Evolutionary conservation across 2,888 invertebrate genomes (phyloP).

Genomic region (Agrochola circellaris): DNA sequence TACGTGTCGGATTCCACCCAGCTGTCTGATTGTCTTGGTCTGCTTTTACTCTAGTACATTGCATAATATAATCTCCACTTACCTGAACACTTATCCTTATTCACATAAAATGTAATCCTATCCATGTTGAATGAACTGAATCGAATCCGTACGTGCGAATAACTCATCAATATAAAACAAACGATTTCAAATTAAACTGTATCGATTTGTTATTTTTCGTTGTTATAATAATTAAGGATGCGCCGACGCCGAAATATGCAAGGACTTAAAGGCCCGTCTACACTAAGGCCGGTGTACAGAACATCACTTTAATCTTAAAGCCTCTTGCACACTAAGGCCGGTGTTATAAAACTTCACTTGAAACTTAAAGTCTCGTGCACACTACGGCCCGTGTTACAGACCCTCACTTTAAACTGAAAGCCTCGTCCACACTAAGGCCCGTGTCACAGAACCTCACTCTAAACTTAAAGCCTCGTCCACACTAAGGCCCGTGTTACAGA

Average conservation of each 20-base stretch:
- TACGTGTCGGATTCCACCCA: neutral
- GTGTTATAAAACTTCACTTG: too few relatives aligned
- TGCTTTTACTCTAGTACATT: neutral
- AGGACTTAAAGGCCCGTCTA: neutral
- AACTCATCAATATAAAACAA: neutral
- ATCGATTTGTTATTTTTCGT: neutral
- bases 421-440: too few relatives aligned
- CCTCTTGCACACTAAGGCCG: too few relatives aligned
- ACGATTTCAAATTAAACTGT: conserved; percentile 6
- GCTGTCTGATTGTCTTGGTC: neutral
- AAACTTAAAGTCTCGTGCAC: neutral
- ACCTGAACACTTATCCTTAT: conserved; percentile 74
- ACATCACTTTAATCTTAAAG: neutral
- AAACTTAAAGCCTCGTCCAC: neutral
- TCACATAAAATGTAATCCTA: conserved; percentile 71
- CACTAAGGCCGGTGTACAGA: neutral
- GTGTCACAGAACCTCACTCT: too few relatives aligned
- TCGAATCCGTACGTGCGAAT: neutral
- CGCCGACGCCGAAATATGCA: too few relatives aligned
- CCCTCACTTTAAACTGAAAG: neutral
- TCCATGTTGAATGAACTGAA: conserved; percentile 53
- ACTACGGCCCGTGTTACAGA: neutral
- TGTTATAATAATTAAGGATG: neutral
- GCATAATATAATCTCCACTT: conserved; percentile 37
- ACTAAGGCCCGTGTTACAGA: neutral